phyloP scores from a whole-genome alignment of 2,113 vertebrate genomes.

The Melierax canorus region DNA sequence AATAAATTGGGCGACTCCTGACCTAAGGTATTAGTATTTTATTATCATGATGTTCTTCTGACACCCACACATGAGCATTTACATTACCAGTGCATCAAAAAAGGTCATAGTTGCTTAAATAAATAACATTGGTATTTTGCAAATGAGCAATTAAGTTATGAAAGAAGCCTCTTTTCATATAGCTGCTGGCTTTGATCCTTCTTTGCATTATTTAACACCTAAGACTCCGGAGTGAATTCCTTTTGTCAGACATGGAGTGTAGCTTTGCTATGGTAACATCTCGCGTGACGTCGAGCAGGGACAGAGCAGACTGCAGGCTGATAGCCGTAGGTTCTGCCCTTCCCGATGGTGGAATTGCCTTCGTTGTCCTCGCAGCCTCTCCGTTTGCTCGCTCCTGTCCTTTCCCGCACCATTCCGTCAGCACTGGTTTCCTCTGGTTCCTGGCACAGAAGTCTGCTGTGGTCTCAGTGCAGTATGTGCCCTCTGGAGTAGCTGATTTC shows the following conservation, averaged over 20 bases:
- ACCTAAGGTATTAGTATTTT: background rate
- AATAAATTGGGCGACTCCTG: background rate
- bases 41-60: background rate
- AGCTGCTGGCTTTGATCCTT: background rate
- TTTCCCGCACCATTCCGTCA: background rate
- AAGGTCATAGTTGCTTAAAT: background rate
- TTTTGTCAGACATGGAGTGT: background rate
- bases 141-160: background rate
- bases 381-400: accelerated
- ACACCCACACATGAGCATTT: background rate
- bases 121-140: background rate
- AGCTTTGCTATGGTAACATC: background rate
- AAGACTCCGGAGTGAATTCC: background rate
- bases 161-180: background rate
- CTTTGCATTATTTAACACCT: background rate
- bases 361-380: background rate
- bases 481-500: background rate
- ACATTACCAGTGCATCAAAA: background rate
- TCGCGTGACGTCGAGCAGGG: background rate
- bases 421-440: background rate
- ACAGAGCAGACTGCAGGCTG: background rate
- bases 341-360: background rate
- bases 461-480: background rate
- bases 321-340: background rate
- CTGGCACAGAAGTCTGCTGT: background rate